Evolutionary conservation across 2,113 vertebrate genomes (phyloP), one percentile per base, ranked within the genome.

Genomic region (Leptodactylus fuscus): DNA sequence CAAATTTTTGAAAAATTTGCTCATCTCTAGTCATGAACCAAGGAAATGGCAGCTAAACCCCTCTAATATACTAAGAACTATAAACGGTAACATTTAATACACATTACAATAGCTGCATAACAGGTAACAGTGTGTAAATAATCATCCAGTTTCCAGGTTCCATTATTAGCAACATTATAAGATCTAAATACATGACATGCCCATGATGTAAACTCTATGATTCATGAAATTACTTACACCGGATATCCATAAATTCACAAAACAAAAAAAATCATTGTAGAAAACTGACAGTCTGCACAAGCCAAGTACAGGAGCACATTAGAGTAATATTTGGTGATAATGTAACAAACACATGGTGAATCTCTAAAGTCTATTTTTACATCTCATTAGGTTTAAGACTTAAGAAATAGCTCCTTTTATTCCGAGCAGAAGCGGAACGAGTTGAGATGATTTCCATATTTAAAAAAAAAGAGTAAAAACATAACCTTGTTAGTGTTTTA

Each of bases 401-500:
- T 85, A 58, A 81, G 48, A 51, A 85, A 53, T 18, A 34, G 69
- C 51, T 70, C 13, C 32, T 86, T 86, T 73, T 81, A 73, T 81
- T 85, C 77, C 10, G 58, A 29, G 84, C 83, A 58, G 75, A 85
- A 77, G 29, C 84, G 55, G 81, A 73, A 86, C 65, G 60, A 81
- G 84, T 81, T 38, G 18, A 53, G 36, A 81, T 86, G 18, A 86
- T 86, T 86, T 86, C 67, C 84, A 86, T 86, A 86, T 73, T 81
- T 60, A 67, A 60, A 36, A 46, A 46, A 83, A 75, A 75, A 48
- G n/a, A 55, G 75, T 80, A 81, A 80, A 86, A 79, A 73, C 84
- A 86, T 86, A 86, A 86, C 84, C 84, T 86, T 86, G 84, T 86
- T 86, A 86, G 84, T 81, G 53, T 86, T 86, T 86, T 81, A 86